Percentiles rank a stretch among this genome's conserved stretches.
phyloP scores from a whole-genome alignment of 2,888 invertebrate species.

The Nesidiocoris tenuis region DNA sequence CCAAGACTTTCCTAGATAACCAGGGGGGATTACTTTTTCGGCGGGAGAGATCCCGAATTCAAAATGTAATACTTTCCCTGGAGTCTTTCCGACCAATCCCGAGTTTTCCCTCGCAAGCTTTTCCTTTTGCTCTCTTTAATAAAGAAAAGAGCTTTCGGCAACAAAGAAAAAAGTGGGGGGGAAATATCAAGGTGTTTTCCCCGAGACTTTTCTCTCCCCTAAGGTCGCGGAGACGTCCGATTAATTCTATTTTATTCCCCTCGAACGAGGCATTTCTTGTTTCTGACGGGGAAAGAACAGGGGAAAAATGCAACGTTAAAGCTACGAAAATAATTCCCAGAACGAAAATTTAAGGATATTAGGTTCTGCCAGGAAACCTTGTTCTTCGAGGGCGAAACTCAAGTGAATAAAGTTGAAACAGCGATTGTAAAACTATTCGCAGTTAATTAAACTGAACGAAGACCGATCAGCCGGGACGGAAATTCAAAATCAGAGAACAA shows the following conservation, averaged over 20 bases:
- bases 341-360: too few species aligned
- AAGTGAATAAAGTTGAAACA: too few species aligned
- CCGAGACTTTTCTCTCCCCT: not conserved
- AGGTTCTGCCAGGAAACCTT: too few species aligned
- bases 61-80: constrained; percentile 16
- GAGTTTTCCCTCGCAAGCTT: not conserved
- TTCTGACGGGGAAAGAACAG: not conserved
- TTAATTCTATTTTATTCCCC: not conserved
- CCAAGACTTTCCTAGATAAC: constrained; percentile 27
- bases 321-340: too few species aligned
- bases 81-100: constrained; percentile 15
- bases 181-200: constrained; percentile 15
- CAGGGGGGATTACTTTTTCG: constrained; percentile 17
- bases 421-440: too few species aligned
- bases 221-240: not conserved
- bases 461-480: too few species aligned
- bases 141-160: constrained; percentile 10
- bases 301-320: too few species aligned
- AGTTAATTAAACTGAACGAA: too few species aligned
- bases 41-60: constrained; percentile 1
- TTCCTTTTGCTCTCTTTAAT: constrained; percentile 1
- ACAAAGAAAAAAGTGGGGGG: not conserved
- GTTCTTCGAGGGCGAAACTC: too few species aligned
- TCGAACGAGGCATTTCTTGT: not conserved
- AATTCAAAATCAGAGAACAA: too few species aligned